Base-by-base conservation (phyloP, 2,113 vertebrate species). In the Bubo blakistoni region DNA sequence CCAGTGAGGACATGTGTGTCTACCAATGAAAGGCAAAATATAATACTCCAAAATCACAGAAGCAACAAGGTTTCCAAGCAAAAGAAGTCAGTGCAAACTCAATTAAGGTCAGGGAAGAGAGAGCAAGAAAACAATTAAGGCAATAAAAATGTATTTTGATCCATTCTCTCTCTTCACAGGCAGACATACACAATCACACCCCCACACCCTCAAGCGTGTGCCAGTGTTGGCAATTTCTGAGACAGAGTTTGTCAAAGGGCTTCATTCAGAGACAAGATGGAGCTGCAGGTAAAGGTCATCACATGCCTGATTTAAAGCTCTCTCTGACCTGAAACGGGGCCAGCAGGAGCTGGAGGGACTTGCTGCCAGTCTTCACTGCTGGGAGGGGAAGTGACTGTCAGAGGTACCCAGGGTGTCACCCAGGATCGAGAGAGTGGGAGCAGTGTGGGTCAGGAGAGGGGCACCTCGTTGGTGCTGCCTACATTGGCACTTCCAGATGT, bases 401-500 rank as follows among this genome's bases (percentile, higher is more conserved):
- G 34, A 46, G 29, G 10, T 46, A 32, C 8, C 5, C 19, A n/a
- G 18, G 4, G 6, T 36, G 27, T 32, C 42, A 44, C 10, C 12
- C 17, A 13, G 57, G 7, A 61, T 16, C 0, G 1, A 27, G 9
- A 47, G 10, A n/a, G 46, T 1, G 9, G 27, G 22, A 83, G 17
- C 19, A 70, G 19, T 2, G 0, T 1, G 1, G 32, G 13, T 40
- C 38, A 47, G 21, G 47, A 88, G 34, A 38, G 25, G 16, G 7
- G 10, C 27, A 58, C 1, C 16, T 27, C 29, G 10, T 3, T 8
- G 5, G 18, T 2, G 5, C n/a, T 5, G 0, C 3, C 0, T 30
- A 11, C 0, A 0, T 63, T 49, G 25, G 13, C 22, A 22, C 24
- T 36, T 72, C 36, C 54, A 51, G 42, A 3, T 27, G 13, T 25